These are phyloP conservation scores for Oligia fasciuncula DNA, from an alignment of 2,888 invertebrate species.

Conservation along the genomic window DNA sequence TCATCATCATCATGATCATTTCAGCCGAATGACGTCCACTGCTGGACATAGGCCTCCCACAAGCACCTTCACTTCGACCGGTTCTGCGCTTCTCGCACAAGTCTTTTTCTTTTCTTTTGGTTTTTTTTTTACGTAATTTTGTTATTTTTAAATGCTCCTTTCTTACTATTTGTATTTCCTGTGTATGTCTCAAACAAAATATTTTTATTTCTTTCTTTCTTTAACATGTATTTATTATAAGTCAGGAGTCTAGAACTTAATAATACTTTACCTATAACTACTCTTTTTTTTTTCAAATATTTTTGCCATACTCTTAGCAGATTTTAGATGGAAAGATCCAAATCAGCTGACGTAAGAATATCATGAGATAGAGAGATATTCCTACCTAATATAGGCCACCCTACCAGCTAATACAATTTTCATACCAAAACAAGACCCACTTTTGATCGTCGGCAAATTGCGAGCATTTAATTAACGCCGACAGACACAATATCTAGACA, in stretches of 20 bases:
- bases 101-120: background rate
- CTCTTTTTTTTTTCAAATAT: background rate
- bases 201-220: no score
- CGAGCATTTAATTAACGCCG: constrained; percentile 56
- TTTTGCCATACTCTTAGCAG: no score
- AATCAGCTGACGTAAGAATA: no score
- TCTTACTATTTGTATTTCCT: background rate
- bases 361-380: no score
- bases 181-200: no score
- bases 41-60: no score
- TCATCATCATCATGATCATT: no score
- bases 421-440: constrained; percentile 24
- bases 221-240: no score
- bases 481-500: constrained; percentile 52
- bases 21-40: no score
- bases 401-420: background rate
- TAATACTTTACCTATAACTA: background rate
- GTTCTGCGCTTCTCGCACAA: background rate
- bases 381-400: background rate
- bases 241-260: background rate
- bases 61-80: no score
- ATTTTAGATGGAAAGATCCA: no score
- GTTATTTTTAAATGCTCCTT: background rate
- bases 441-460: constrained; percentile 48
- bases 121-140: background rate